Evolutionary conservation across 1,140 invertebrate genomes (phyloP).

Genomic region (Achatina immaculata): DNA sequence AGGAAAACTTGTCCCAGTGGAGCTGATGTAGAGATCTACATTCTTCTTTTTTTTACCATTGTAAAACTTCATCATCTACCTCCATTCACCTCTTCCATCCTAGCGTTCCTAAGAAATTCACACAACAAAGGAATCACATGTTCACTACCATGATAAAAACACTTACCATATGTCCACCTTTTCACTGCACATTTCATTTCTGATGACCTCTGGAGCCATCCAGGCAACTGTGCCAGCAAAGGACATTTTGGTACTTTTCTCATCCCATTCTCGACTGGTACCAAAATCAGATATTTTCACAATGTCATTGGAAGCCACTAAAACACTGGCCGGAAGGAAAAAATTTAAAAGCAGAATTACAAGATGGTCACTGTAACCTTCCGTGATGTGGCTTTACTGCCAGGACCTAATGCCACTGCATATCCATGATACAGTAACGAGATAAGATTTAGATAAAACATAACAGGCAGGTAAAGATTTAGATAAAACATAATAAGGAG

Average conservation of each 20-base stretch:
- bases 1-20: no score
- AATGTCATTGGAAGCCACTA: constrained; percentile 89
- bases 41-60: no score
- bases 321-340: constrained; percentile 80
- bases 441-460: neutral
- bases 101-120: no score
- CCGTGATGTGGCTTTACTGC: neutral
- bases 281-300: constrained; percentile 99
- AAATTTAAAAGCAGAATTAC: neutral
- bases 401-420: neutral
- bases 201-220: constrained; percentile 99
- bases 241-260: constrained; percentile 96
- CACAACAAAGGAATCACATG: no score
- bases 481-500: no score
- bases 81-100: no score
- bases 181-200: constrained; percentile 95
- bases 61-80: no score
- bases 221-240: constrained; percentile 95
- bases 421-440: neutral
- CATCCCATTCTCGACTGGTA: constrained; percentile 91
- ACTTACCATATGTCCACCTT: constrained; percentile 94
- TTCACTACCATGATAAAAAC: no score
- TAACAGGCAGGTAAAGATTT: neutral
- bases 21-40: no score
- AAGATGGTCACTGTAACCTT: neutral